These are phyloP conservation scores for Callinectes sapidus DNA, from an alignment of 2,888 invertebrate species.

Conservation along the genomic window DNA sequence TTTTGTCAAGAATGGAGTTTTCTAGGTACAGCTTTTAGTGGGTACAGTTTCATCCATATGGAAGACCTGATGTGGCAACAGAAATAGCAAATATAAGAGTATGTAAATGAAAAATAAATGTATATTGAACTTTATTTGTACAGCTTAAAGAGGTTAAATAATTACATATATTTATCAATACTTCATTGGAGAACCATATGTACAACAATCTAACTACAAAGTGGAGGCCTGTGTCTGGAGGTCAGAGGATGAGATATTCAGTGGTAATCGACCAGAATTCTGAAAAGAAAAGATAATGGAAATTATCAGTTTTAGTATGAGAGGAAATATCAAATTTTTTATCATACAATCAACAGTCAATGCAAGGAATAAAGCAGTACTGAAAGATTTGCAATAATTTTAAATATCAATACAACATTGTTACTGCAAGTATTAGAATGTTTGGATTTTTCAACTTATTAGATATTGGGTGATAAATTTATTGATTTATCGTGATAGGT, in stretches of 20 bases:
- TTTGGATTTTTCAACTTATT: too few species aligned
- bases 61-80: not conserved
- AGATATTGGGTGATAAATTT: too few species aligned
- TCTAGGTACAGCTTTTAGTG: not conserved
- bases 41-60: not conserved
- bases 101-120: not conserved
- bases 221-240: conserved; percentile 1
- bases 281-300: not conserved
- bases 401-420: not conserved
- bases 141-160: not conserved
- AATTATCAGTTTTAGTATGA: not conserved
- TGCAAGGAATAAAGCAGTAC: not conserved
- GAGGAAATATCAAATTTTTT: not conserved
- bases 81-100: not conserved
- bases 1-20: conserved; percentile 52
- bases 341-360: not conserved
- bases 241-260: not conserved
- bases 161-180: not conserved
- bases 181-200: not conserved
- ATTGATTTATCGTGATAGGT: too few species aligned
- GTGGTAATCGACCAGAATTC: conserved; percentile 48
- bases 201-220: not conserved
- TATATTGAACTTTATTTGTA: not conserved
- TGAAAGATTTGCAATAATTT: not conserved
- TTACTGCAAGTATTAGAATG: not conserved